These are phyloP conservation scores for Drosophila pruinosa DNA, from an alignment of 1,140 invertebrate genomes.

Conservation along the genomic window DNA sequence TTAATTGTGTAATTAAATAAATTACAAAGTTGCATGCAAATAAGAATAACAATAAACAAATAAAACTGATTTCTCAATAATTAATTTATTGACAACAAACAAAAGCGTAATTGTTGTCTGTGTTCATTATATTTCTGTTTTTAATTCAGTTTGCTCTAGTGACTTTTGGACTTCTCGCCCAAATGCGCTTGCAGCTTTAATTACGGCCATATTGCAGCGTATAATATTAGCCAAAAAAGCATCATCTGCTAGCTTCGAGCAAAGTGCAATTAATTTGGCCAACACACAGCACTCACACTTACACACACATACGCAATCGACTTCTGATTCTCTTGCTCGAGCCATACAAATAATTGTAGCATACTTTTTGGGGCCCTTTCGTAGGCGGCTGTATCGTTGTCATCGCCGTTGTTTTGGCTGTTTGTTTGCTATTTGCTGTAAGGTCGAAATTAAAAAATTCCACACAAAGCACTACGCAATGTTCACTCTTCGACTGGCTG, in stretches of 20 bases:
- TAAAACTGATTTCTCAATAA: neutral
- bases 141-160: slow-evolving; percentile 20
- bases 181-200: slow-evolving; percentile 52
- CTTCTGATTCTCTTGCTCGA: neutral
- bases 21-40: neutral
- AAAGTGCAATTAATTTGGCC: slow-evolving; percentile 67
- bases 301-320: neutral
- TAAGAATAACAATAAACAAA: neutral
- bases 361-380: slow-evolving; percentile 21
- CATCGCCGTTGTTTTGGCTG: slow-evolving; percentile 1
- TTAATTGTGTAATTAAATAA: neutral
- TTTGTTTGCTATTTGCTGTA: slow-evolving; percentile 4
- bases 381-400: neutral
- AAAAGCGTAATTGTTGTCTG: neutral
- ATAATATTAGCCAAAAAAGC: slow-evolving; percentile 62
- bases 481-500: slow-evolving; percentile 21
- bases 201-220: slow-evolving; percentile 53
- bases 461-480: slow-evolving; percentile 52
- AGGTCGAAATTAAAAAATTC: slow-evolving; percentile 75
- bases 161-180: no score
- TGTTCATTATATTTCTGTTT: neutral
- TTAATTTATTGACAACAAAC: neutral
- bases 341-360: slow-evolving; percentile 24
- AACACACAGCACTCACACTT: slow-evolving; percentile 1
- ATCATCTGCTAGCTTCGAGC: slow-evolving; percentile 32